phyloP scores from a whole-genome alignment of 2,113 vertebrate species.

The Ptilonorhynchus violaceus region DNA sequence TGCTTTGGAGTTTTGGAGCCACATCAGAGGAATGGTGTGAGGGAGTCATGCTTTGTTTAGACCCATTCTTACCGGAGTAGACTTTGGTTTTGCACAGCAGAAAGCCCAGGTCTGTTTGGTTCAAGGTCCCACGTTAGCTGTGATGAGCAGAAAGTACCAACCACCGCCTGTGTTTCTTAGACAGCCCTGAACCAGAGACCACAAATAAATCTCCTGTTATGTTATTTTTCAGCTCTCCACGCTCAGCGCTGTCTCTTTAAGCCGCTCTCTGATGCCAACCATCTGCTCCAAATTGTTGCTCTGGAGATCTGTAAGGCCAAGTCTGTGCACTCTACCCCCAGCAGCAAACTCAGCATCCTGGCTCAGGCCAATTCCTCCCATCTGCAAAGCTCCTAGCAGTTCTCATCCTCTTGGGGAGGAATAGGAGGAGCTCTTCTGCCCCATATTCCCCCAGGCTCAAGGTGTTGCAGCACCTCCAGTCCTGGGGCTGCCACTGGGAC shows the following conservation, averaged over 20 bases:
- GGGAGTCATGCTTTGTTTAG: background rate
- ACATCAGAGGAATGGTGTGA: background rate
- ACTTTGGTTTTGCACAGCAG: background rate
- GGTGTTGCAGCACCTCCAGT: background rate
- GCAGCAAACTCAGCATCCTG: background rate
- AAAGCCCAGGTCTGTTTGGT: background rate
- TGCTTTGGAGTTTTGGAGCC: background rate
- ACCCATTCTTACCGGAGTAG: background rate
- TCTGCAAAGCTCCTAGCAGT: accelerated
- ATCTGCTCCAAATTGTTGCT: conserved; percentile 46
- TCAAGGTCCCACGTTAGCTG: background rate
- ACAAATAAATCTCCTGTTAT: conserved; percentile 35
- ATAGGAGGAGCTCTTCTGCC: background rate
- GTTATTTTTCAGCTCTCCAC: conserved; percentile 31
- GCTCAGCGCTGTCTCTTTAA: conserved; percentile 33
- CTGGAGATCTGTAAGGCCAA: background rate
- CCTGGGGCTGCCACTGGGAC: background rate
- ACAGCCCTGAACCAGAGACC: conserved; percentile 23
- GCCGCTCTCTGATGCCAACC: conserved; percentile 33
- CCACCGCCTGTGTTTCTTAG: conserved; percentile 25
- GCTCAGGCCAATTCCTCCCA: background rate
- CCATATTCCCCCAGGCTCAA: accelerated
- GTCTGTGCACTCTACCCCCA: background rate
- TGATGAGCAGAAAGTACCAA: background rate
- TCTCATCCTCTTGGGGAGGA: accelerated